A percentile compares a stretch with the other conserved stretches of the same genome.
These are phyloP conservation scores for Cyprinodon diabolis DNA, from an alignment of 2,797 vertebrate species.

Conservation along the genomic window DNA sequence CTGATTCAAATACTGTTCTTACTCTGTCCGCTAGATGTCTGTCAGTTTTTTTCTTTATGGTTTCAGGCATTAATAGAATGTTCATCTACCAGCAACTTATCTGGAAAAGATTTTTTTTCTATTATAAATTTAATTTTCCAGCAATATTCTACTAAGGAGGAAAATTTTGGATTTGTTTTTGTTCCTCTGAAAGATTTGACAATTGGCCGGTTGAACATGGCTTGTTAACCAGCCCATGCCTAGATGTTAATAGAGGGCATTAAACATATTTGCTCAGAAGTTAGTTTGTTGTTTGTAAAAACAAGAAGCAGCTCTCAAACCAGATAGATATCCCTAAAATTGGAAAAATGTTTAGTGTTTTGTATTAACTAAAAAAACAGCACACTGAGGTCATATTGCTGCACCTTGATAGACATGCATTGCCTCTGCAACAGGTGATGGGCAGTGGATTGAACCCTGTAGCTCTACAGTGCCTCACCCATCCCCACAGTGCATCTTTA, in stretches of 20 bases:
- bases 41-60: background rate
- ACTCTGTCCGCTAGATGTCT: background rate
- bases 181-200: background rate
- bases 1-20: background rate
- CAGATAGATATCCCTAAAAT: background rate
- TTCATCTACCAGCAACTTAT: background rate
- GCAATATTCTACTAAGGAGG: no score
- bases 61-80: background rate
- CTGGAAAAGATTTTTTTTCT: background rate
- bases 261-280: background rate
- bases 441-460: constrained; percentile 43
- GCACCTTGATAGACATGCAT: constrained; percentile 12
- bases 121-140: no score
- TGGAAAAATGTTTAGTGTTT: background rate
- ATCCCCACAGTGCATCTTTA: constrained; percentile 57
- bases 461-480: constrained; percentile 52
- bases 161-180: background rate
- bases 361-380: background rate
- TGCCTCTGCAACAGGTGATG: constrained; percentile 55
- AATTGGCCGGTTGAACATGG: background rate
- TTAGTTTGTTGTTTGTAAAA: background rate
- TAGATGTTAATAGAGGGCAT: background rate
- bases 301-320: constrained; percentile 18
- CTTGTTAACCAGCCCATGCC: background rate
- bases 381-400: constrained; percentile 6